Evolutionary conservation across 2,113 vertebrate species (phyloP), one percentile per base, ranked within the genome.

Genomic region (Forbesichthys agassizii): DNA sequence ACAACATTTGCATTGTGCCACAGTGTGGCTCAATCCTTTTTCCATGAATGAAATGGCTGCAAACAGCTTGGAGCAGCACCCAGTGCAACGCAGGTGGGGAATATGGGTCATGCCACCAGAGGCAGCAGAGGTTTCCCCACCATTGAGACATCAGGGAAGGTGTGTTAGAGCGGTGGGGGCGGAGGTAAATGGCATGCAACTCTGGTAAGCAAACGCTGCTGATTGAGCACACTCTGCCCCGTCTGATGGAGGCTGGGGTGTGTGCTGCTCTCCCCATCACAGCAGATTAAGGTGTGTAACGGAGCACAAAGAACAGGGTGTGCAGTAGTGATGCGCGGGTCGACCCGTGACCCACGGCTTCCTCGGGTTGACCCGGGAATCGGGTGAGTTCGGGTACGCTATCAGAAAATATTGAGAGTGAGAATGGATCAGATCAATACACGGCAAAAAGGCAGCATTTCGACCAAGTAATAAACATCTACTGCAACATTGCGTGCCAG

Each of bases 151-250:
- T 27, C 27, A 18, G 66, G 51, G 66, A 64, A 60, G 48, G 42
- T 11, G 27, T 61, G 27, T 46, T 61, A 42, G 33, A 46, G n/a
- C 20, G n/a, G 42, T 11, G 56, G 33, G 18, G 42, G 48, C 33
- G 36, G 9, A 51, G 61, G 75, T 74, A 82, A 82, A 83, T 76
- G 68, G 62, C 20, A 69, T 82, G 69, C 67, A 66, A 79, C 64
- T 71, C 49, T 64, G 64, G 62, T 81, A 73, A 27, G 27, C 27
- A 27, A 82, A 68, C 3, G 27, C 42, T 52, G 64, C 33, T 11
- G 84, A 82, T 78, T 76, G 84, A 89, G 83, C 73, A 73, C 73
- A 58, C 67, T 66, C 82, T 73, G 78, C 85, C 78, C 85, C 78
- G 80, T 80, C 82, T 82, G 74, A 62, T 70, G 70, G 73, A 78